Evolutionary conservation across 2,113 vertebrate genomes (phyloP).

Genomic region (Erpornis zantholeuca): DNA sequence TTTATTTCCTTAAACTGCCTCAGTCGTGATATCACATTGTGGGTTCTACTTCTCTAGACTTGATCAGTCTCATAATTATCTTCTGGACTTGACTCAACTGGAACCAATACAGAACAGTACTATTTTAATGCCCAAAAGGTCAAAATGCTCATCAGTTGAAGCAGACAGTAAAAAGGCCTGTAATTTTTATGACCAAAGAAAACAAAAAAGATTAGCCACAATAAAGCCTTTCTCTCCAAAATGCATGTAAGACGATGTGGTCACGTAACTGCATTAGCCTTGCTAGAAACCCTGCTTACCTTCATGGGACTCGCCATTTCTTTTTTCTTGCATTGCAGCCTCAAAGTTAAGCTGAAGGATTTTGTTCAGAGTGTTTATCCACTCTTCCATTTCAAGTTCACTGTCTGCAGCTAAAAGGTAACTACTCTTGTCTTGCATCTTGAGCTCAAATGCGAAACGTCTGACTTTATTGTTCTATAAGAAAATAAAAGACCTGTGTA

Average conservation of each 20-base stretch:
- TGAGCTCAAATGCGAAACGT: slow-evolving; percentile 95
- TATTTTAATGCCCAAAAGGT: not conserved
- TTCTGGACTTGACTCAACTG: not conserved
- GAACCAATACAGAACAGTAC: not conserved
- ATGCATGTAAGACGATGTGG: fast-evolving
- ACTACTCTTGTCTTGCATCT: slow-evolving; percentile 99
- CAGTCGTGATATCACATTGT: not conserved
- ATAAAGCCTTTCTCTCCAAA: not conserved
- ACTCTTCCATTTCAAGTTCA: slow-evolving; percentile 96
- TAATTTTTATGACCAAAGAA: not conserved
- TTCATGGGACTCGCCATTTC: slow-evolving; percentile 93
- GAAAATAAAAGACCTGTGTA: slow-evolving; percentile 16
- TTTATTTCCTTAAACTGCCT: not conserved
- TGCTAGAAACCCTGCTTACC: slow-evolving; percentile 68
- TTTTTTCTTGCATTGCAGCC: slow-evolving; percentile 95
- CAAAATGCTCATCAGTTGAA: not conserved
- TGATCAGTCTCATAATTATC: not conserved
- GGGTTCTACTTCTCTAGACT: not conserved
- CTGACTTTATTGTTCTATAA: slow-evolving; percentile 93
- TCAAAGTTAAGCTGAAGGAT: slow-evolving; percentile 97
- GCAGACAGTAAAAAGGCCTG: not conserved
- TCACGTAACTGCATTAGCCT: not conserved
- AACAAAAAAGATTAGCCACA: not conserved
- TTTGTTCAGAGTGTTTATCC: slow-evolving; percentile 93
- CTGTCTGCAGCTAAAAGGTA: slow-evolving; percentile 94